Evolutionary conservation across 2,797 vertebrate genomes (phyloP).

Genomic region (Rhinoraja longicauda): DNA sequence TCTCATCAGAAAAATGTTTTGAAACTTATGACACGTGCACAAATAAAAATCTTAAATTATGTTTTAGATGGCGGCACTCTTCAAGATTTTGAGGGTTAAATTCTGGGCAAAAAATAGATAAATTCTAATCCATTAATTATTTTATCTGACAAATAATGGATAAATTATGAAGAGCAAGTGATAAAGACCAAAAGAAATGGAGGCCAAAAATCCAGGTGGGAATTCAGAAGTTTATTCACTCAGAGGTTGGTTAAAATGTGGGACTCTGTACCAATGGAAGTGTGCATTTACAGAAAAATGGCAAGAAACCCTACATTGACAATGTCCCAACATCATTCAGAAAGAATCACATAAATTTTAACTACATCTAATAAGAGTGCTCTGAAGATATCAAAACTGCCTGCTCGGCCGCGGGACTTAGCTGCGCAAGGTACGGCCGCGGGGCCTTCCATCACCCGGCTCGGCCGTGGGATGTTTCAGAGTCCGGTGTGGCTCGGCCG

Average conservation of each 20-base stretch:
- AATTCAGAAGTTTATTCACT: not conserved
- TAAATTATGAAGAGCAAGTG: not conserved
- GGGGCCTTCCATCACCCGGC: too few relatives aligned
- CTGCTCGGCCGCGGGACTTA: too few relatives aligned
- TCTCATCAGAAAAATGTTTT: not conserved
- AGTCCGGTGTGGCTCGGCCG: too few relatives aligned
- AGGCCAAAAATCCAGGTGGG: not conserved
- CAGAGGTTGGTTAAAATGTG: not conserved
- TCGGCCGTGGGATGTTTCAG: too few relatives aligned
- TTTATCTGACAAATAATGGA: not conserved
- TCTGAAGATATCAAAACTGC: too few relatives aligned
- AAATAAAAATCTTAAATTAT: not conserved
- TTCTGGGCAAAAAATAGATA: not conserved
- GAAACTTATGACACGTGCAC: not conserved
- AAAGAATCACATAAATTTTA: not conserved
- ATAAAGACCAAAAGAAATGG: not conserved
- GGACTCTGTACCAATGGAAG: not conserved
- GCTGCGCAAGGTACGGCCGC: too few relatives aligned
- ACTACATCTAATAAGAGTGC: not conserved
- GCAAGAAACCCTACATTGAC: not conserved
- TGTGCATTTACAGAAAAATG: not conserved
- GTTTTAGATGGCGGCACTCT: not conserved
- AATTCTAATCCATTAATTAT: not conserved
- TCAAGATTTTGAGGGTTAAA: not conserved
- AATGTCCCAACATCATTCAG: not conserved